Base-by-base conservation (phyloP, 2,888 invertebrate species). In the Antheraea yamamai region DNA sequence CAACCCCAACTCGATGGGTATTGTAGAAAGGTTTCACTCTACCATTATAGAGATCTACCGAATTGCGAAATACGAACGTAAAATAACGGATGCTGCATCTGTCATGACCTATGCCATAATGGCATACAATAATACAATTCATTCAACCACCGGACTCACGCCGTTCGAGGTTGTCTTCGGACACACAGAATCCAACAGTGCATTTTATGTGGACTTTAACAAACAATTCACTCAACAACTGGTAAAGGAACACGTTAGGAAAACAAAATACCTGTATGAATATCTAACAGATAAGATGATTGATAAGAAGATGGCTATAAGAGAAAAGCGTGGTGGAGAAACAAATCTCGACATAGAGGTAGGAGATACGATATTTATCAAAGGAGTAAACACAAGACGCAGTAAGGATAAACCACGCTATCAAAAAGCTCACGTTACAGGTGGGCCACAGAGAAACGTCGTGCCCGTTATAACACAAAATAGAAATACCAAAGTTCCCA, bases 151-250 rank as follows among this genome's bases (percentile, higher is more conserved):
- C 1, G 61, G 23, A 4, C 61, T 61, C 12, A 61, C 75, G 20
- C 78, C 77, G 4, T 76, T 77, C 61, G 79, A 79, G 58, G 75
- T 79, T 30, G 76, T 76, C 14, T 79, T 79, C 20, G 77, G 79
- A 7, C 76, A 79, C 70, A 78, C 79, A 7, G 77, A 77, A 1
- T 76, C 76, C 2, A 75, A 66, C 18, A 74, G 47, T 39, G 61
- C 74, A 8, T 77, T 78, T 74, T 12, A 76, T 73, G 73, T 75
- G 66, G 76, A 79, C 55, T 75, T 72, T 35, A 74, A 77, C n/a
- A 77, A 75, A 75, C 72, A 77, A 18, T 77, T 72, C 35, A 77
- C 74, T 1, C 77, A 75, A 73, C 74, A 76, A 51, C 20, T 68
- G 18, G 52, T 52, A n/a, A 74, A 74, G 18, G 61, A 61, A 61